Conservation (phyloP, 2,113 vertebrate species). For the Ageneiosus marmoratus region DNA sequence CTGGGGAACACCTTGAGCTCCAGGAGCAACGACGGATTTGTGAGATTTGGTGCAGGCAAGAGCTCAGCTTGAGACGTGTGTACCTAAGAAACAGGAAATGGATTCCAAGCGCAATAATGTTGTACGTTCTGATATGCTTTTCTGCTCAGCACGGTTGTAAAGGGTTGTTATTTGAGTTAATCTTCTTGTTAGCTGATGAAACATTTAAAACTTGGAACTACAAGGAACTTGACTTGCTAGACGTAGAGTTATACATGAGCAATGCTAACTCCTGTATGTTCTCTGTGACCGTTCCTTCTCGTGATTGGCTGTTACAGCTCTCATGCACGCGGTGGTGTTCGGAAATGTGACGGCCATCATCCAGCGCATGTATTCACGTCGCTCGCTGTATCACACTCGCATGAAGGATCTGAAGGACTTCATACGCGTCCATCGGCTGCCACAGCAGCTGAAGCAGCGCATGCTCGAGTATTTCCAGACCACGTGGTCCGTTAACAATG, state of each 20-base stretch:
- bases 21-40: too few species aligned
- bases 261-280: not conserved
- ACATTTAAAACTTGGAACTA: not conserved
- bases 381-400: conserved; percentile 93
- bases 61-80: too few species aligned
- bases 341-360: conserved; percentile 96
- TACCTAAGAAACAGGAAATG: too few species aligned
- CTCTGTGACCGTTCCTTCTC: not conserved
- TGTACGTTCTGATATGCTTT: too few species aligned
- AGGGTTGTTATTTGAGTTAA: too few species aligned
- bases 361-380: conserved; percentile 95
- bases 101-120: not conserved
- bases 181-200: too few species aligned
- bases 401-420: conserved; percentile 97
- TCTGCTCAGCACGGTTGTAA: too few species aligned
- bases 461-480: conserved; percentile 98
- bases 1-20: not conserved
- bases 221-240: not conserved
- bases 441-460: conserved; percentile 92
- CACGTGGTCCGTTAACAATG: conserved; percentile 95
- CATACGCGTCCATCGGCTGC: conserved; percentile 88
- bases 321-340: conserved; percentile 95
- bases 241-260: not conserved
- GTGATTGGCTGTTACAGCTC: conserved; percentile 65
- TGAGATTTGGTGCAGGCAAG: too few species aligned